Evolutionary conservation across 2,888 invertebrate genomes (phyloP).

Genomic region (Helleia helle): DNA sequence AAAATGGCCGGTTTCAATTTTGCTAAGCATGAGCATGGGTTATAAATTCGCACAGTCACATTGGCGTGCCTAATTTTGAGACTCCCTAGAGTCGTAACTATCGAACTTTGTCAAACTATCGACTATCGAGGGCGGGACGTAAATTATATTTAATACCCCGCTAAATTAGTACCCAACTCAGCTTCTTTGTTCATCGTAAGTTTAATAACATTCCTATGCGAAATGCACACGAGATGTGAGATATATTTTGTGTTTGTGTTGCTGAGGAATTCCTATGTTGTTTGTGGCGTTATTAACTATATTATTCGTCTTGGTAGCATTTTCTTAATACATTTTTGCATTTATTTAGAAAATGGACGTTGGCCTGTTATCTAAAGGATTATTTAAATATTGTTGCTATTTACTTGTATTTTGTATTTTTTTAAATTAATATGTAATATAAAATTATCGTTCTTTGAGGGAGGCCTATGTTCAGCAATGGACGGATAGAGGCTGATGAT

Average conservation of each 20-base stretch:
- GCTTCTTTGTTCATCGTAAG: slow-evolving; percentile 8
- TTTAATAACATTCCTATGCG: slow-evolving; percentile 6
- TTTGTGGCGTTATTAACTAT: not conserved
- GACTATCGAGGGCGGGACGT: slow-evolving; percentile 16
- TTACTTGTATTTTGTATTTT: too few relatives aligned
- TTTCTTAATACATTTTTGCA: too few relatives aligned
- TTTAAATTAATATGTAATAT: too few relatives aligned
- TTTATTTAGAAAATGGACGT: too few relatives aligned
- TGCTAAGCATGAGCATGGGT: slow-evolving; percentile 15
- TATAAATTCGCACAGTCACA: slow-evolving; percentile 15
- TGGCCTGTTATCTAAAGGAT: too few relatives aligned
- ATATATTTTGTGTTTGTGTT: not conserved
- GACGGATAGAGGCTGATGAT: too few relatives aligned
- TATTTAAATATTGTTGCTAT: too few relatives aligned
- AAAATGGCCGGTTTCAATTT: slow-evolving; percentile 21
- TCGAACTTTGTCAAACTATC: slow-evolving; percentile 17
- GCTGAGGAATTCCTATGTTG: slow-evolving; percentile 5
- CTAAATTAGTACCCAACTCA: slow-evolving; percentile 10
- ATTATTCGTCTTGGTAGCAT: too few relatives aligned
- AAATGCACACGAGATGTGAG: slow-evolving; percentile 3
- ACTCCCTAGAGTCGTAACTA: slow-evolving; percentile 16
- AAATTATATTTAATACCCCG: slow-evolving; percentile 16
- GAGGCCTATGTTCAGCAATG: too few relatives aligned
- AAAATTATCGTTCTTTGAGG: too few relatives aligned
- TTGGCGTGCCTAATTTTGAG: slow-evolving; percentile 14